Percentiles rank a stretch among this genome's conserved stretches.
These are phyloP conservation scores for Sebastes nivosus DNA, from an alignment of 2,797 vertebrate species.

Conservation along the genomic window DNA sequence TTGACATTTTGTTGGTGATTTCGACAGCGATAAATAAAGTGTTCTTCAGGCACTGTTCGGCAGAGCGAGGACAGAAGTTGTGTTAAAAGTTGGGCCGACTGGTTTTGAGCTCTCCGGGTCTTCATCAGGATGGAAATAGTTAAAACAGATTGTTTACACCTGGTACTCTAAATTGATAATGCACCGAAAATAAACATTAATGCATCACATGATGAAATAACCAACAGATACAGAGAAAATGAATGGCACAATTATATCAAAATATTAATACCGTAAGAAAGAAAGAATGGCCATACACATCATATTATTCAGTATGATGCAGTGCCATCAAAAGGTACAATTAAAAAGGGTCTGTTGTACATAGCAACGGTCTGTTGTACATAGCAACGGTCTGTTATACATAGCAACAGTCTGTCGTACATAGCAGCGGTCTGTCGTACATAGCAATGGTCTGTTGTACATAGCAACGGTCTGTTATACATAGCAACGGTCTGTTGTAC, in stretches of 20 bases:
- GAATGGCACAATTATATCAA: neutral
- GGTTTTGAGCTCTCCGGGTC: neutral
- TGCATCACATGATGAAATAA: neutral
- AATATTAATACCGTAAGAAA: too few species aligned
- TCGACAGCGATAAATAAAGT: neutral
- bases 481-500: too few species aligned
- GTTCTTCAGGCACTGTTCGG: neutral
- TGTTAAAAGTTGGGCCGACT: neutral
- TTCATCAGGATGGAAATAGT: neutral
- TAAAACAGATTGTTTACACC: neutral
- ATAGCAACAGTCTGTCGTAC: too few species aligned
- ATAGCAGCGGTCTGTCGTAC: too few species aligned
- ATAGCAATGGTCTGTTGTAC: too few species aligned
- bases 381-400: too few species aligned
- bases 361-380: too few species aligned
- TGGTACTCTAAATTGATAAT: neutral
- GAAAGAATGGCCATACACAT: neutral
- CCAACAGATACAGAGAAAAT: neutral
- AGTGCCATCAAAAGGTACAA: neutral
- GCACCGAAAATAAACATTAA: neutral
- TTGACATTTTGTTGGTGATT: too few species aligned
- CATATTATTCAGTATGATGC: neutral
- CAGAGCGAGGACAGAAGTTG: neutral
- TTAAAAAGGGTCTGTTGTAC: neutral
- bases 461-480: too few species aligned